Evolutionary conservation across 2,797 vertebrate genomes (phyloP).

Genomic region (Tokudaia tokunoshimensis): DNA sequence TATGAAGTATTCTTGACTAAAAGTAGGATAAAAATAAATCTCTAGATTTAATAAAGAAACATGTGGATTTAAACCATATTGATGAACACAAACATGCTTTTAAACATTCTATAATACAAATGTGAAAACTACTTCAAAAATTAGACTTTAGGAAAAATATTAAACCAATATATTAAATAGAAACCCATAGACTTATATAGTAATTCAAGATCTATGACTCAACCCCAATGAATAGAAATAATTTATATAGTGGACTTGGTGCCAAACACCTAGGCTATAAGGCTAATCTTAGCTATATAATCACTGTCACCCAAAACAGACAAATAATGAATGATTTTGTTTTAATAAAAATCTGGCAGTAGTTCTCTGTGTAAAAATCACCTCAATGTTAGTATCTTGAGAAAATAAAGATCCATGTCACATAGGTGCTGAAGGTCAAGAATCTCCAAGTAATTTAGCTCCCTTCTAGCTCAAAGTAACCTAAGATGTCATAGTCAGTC

Average conservation of each 20-base stretch:
- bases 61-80: background rate
- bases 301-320: background rate
- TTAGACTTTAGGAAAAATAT: background rate
- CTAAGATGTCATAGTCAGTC: background rate
- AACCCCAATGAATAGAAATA: background rate
- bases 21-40: background rate
- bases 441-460: background rate
- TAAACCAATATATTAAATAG: background rate
- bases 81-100: background rate
- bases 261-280: background rate
- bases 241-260: background rate
- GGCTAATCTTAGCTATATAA: background rate
- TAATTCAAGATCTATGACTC: background rate
- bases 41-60: background rate
- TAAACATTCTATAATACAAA: background rate
- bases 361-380: background rate
- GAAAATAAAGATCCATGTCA: background rate
- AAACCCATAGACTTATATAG: background rate
- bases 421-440: background rate
- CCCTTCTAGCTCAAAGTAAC: background rate
- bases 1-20: background rate
- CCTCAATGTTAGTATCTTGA: background rate
- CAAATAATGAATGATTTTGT: background rate
- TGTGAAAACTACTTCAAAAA: background rate
- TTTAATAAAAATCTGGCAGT: background rate